These are phyloP conservation scores for Sebastiscus tertius DNA, from an alignment of 2,797 vertebrate species.

Conservation along the genomic window DNA sequence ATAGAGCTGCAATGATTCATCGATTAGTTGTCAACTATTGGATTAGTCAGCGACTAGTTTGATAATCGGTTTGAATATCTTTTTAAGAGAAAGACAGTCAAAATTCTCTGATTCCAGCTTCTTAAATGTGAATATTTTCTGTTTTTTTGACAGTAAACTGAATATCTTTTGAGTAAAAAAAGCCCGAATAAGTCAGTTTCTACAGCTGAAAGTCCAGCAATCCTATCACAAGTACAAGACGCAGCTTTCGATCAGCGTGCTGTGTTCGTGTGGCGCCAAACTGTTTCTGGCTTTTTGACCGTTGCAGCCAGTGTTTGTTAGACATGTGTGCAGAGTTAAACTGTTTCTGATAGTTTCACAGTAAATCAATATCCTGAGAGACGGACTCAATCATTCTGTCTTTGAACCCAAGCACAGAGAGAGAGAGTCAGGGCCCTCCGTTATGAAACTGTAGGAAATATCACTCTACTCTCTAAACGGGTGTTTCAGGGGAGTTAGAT, in stretches of 20 bases:
- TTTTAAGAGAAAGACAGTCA: too few species aligned
- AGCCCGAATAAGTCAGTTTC: background rate
- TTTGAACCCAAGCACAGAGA: background rate
- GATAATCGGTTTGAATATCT: too few species aligned
- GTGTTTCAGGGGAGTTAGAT: background rate
- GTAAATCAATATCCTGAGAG: conserved; percentile 9
- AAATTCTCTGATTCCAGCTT: too few species aligned
- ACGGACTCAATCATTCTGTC: background rate
- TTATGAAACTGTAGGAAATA: background rate
- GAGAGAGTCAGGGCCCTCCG: background rate
- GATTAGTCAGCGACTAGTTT: too few species aligned
- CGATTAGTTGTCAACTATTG: too few species aligned
- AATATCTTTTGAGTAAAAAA: background rate
- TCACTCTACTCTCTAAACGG: background rate
- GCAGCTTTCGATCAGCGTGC: background rate
- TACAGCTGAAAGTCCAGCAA: background rate
- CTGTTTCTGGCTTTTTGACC: conserved; percentile 10
- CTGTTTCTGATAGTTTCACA: conserved; percentile 14
- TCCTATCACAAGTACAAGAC: background rate
- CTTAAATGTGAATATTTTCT: too few species aligned
- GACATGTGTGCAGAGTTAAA: conserved; percentile 1
- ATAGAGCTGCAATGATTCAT: too few species aligned
- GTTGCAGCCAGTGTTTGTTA: background rate
- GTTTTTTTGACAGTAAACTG: too few species aligned
- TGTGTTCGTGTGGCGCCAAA: background rate